Percentiles rank a stretch among this genome's conserved stretches.
phyloP scores from a whole-genome alignment of 2,888 invertebrate species.

The Gibbula magus region DNA sequence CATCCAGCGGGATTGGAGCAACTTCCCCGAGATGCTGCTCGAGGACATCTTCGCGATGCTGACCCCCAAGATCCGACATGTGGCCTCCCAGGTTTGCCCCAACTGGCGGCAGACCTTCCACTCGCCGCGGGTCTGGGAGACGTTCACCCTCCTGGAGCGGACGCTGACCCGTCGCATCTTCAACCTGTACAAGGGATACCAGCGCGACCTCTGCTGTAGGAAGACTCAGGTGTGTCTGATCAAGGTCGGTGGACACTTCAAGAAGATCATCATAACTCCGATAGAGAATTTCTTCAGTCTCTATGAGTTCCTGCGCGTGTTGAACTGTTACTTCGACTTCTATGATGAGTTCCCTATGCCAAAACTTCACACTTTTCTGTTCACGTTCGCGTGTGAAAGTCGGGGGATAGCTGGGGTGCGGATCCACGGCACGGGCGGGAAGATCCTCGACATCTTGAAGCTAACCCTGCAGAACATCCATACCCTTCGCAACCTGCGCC shows the following conservation, averaged over 20 bases:
- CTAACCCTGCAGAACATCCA: slow-evolving; percentile 82
- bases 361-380: slow-evolving; percentile 76
- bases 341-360: slow-evolving; percentile 64
- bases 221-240: slow-evolving; percentile 79
- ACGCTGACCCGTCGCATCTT: slow-evolving; percentile 85
- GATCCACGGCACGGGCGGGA: slow-evolving; percentile 86
- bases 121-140: slow-evolving; percentile 83
- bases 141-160: slow-evolving; percentile 83
- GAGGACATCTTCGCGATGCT: slow-evolving; percentile 85
- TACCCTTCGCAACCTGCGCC: slow-evolving; percentile 81
- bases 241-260: slow-evolving; percentile 82
- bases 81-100: slow-evolving; percentile 81
- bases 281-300: slow-evolving; percentile 87
- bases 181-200: slow-evolving; percentile 89
- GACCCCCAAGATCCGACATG: slow-evolving; percentile 83
- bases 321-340: slow-evolving; percentile 84
- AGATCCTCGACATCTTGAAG: slow-evolving; percentile 69
- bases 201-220: slow-evolving; percentile 79
- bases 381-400: slow-evolving; percentile 82
- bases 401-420: slow-evolving; percentile 56
- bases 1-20: slow-evolving; percentile 78
- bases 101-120: slow-evolving; percentile 79
- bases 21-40: slow-evolving; percentile 83
- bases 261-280: slow-evolving; percentile 83
- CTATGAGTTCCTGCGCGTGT: slow-evolving; percentile 88